Percentiles rank a stretch among this genome's conserved stretches.
These are phyloP conservation scores for Epistrophe eligans DNA, from an alignment of 2,888 invertebrate species.

Conservation along the genomic window DNA sequence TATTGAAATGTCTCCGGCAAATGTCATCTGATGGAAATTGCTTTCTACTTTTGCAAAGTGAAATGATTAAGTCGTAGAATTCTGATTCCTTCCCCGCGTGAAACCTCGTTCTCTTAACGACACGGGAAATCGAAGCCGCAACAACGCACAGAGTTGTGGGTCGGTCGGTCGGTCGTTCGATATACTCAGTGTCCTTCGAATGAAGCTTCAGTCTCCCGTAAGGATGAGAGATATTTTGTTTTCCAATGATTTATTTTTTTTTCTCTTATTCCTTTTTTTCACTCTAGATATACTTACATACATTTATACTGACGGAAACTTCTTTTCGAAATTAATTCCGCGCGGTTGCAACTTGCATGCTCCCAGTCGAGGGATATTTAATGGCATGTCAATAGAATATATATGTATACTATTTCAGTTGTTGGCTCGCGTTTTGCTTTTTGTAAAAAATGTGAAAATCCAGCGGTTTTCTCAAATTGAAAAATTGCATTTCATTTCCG, in stretches of 20 bases:
- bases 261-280: neutral
- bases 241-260: conserved; percentile 12
- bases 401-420: conserved; percentile 45
- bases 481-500: conserved; percentile 73
- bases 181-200: conserved; percentile 7
- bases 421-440: conserved; percentile 46
- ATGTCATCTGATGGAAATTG: conserved; percentile 57
- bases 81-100: conserved; percentile 11
- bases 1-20: conserved; percentile 63
- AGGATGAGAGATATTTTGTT: conserved; percentile 38
- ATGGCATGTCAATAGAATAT: conserved; percentile 74
- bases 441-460: conserved; percentile 58
- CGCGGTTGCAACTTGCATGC: conserved; percentile 62
- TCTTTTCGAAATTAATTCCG: conserved; percentile 71
- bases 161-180: neutral
- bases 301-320: conserved; percentile 26
- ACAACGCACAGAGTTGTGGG: conserved; percentile 14
- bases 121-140: conserved; percentile 23
- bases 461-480: conserved; percentile 69
- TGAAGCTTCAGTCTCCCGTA: neutral
- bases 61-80: conserved; percentile 63
- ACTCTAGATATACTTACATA: neutral
- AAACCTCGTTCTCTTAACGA: neutral
- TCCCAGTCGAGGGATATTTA: conserved; percentile 50
- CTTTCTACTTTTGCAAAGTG: conserved; percentile 42